phyloP scores from a whole-genome alignment of 2,888 invertebrate species.

The Drosophila ezoana region DNA sequence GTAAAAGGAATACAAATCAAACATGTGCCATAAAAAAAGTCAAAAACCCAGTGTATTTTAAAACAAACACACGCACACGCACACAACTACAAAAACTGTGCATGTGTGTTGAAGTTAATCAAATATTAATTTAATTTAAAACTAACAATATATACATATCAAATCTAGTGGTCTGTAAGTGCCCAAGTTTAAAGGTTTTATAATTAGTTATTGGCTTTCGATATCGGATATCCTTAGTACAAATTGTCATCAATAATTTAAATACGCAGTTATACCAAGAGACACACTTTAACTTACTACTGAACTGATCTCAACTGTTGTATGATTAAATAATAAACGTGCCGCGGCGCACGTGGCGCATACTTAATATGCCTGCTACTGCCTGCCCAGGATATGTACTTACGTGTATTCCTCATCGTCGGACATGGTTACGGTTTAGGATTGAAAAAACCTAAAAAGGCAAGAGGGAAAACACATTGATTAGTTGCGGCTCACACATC shows the following conservation, averaged over 20 bases:
- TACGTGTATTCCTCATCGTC: slow-evolving; percentile 98
- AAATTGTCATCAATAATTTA: neutral
- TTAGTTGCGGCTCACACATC: neutral
- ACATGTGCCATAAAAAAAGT: slow-evolving; percentile 52
- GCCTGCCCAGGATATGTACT: slow-evolving; percentile 86
- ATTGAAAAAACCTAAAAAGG: slow-evolving; percentile 86
- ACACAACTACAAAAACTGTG: slow-evolving; percentile 19
- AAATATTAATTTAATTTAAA: slow-evolving; percentile 3
- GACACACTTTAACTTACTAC: slow-evolving; percentile 33
- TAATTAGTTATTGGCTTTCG: neutral
- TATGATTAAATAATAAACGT: slow-evolving; percentile 4
- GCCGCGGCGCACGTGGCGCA: slow-evolving; percentile 24
- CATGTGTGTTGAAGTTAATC: slow-evolving; percentile 18
- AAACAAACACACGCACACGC: slow-evolving; percentile 11
- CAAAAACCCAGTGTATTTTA: slow-evolving; percentile 10
- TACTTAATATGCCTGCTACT: slow-evolving; percentile 44
- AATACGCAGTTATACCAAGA: neutral
- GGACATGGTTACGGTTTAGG: slow-evolving; percentile 92
- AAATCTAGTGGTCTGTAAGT: neutral
- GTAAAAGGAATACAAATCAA: slow-evolving; percentile 71
- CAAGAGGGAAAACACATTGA: slow-evolving; percentile 20
- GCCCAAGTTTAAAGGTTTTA: neutral
- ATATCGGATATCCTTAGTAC: no score
- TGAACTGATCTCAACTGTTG: slow-evolving; percentile 21
- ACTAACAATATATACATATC: slow-evolving; percentile 7